Percentiles rank a stretch among this genome's conserved stretches.
Conservation (phyloP, 2,888 invertebrate genomes). For the Drosophila bunnanda region DNA sequence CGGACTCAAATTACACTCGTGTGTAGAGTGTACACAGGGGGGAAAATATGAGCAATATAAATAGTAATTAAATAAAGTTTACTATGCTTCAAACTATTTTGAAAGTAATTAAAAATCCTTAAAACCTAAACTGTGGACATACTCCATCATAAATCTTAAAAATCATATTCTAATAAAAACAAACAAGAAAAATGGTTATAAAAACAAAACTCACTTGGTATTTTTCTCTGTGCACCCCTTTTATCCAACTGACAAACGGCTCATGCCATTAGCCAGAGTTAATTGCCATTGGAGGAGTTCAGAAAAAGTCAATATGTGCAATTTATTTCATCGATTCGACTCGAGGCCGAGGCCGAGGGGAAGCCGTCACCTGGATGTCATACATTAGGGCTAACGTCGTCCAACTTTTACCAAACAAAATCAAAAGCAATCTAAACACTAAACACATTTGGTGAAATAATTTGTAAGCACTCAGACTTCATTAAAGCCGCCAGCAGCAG, state of each 20-base stretch:
- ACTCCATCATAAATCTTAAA: background rate
- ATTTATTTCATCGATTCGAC: slow-evolving; percentile 68
- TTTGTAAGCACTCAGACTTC: slow-evolving; percentile 74
- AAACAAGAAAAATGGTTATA: background rate
- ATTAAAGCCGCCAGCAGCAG: slow-evolving; percentile 39
- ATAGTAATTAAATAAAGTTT: background rate
- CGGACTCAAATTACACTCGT: slow-evolving; percentile 21
- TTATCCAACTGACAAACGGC: slow-evolving; percentile 23
- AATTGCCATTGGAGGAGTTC: slow-evolving; percentile 36
- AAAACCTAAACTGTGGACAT: background rate
- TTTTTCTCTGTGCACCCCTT: background rate
- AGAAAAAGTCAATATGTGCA: slow-evolving; percentile 32
- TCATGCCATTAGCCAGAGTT: slow-evolving; percentile 58
- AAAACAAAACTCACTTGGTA: background rate
- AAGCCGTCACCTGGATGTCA: slow-evolving; percentile 8
- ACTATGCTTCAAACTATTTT: background rate
- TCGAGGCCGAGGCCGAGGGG: background rate
- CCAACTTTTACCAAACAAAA: slow-evolving; percentile 56
- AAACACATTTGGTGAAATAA: slow-evolving; percentile 71
- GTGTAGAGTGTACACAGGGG: background rate
- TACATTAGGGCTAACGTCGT: slow-evolving; percentile 29
- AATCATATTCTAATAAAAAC: background rate
- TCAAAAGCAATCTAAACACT: slow-evolving; percentile 73
- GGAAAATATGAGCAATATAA: background rate
- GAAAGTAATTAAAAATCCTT: background rate